Percentiles rank a stretch among this genome's conserved stretches.
Evolutionary conservation across 2,113 vertebrate species (phyloP).

Genomic region (Mesoclemmys tuberculata): DNA sequence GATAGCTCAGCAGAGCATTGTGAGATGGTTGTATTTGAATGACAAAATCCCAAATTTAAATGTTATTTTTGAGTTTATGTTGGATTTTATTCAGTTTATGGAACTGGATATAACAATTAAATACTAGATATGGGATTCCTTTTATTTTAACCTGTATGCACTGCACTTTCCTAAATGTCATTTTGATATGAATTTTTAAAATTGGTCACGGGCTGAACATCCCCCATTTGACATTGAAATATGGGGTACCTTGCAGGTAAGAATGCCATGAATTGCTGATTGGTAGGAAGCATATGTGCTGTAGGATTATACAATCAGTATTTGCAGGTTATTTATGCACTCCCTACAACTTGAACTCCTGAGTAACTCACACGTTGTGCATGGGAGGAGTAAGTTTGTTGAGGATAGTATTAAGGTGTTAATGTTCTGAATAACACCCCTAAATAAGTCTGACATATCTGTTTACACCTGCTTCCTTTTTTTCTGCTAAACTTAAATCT

Average conservation of each 20-base stretch:
- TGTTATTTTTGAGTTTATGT: background rate
- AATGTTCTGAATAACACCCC: background rate
- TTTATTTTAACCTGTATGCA: background rate
- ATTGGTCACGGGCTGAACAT: background rate
- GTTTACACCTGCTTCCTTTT: background rate
- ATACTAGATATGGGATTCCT: accelerated
- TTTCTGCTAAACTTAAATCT: background rate
- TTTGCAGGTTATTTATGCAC: background rate
- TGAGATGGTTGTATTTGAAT: background rate
- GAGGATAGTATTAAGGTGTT: background rate
- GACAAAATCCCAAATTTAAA: background rate
- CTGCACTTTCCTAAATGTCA: background rate
- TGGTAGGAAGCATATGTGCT: background rate
- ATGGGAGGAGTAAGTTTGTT: background rate
- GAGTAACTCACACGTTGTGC: background rate
- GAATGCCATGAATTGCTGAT: background rate
- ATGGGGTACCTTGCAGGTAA: background rate
- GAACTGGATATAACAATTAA: background rate
- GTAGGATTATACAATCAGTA: background rate
- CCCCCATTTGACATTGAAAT: background rate
- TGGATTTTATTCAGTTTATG: background rate
- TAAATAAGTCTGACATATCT: background rate
- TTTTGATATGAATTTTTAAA: background rate
- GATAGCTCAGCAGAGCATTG: background rate
- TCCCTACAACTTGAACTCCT: background rate